These are phyloP conservation scores for Phoebastria nigripes DNA, from an alignment of 2,797 vertebrate genomes.

Conservation along the genomic window DNA sequence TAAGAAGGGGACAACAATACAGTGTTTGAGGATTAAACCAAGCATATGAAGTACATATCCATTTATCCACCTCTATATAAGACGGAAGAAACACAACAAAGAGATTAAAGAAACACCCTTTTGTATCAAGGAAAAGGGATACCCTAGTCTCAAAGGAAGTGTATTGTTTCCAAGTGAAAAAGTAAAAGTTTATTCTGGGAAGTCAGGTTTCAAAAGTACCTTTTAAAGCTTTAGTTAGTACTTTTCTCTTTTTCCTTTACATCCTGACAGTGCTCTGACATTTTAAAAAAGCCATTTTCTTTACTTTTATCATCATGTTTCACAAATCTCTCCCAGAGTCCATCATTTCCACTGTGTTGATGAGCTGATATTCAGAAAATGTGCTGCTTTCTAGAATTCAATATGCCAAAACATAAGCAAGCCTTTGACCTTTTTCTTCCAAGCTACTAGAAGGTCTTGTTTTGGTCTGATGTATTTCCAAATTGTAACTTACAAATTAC, in stretches of 20 bases:
- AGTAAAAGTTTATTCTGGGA: neutral
- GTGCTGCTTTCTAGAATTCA: neutral
- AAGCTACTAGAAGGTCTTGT: neutral
- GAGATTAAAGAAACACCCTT: slow-evolving; percentile 3
- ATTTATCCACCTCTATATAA: neutral
- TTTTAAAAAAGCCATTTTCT: neutral
- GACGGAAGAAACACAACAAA: neutral
- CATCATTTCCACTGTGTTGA: neutral
- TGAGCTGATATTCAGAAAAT: neutral
- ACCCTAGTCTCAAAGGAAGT: neutral
- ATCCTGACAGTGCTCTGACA: neutral
- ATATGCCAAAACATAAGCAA: neutral
- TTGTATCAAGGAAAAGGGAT: neutral
- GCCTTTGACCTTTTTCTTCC: neutral
- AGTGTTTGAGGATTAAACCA: slow-evolving; percentile 24
- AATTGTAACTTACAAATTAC: neutral
- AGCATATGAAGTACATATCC: neutral
- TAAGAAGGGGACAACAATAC: neutral
- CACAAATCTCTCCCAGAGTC: neutral
- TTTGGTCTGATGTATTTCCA: neutral
- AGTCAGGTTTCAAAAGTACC: neutral
- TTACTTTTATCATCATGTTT: neutral
- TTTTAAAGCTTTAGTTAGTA: neutral
- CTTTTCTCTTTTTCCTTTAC: neutral
- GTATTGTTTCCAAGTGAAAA: neutral